Evolutionary conservation across 2,888 invertebrate genomes (phyloP).

Genomic region (Zhuqinia jingwanae): DNA sequence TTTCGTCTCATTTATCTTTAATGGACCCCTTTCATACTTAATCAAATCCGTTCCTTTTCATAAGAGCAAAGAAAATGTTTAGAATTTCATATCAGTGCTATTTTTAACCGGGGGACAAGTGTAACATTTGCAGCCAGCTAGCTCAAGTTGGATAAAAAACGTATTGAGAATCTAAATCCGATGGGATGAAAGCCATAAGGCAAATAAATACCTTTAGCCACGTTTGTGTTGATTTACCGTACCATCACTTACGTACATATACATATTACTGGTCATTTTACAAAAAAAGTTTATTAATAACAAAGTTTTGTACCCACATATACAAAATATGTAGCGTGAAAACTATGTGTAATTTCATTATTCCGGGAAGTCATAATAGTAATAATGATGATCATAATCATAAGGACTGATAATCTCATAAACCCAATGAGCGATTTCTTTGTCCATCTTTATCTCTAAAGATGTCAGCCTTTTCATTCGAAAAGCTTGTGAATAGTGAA

Average conservation of each 20-base stretch:
- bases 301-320: too few species aligned
- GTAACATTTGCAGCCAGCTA: background rate
- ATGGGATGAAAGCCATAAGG: constrained; percentile 4
- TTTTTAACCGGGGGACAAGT: constrained; percentile 11
- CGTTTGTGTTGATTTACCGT: too few species aligned
- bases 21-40: constrained; percentile 58
- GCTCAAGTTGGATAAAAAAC: constrained; percentile 44
- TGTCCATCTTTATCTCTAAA: too few species aligned
- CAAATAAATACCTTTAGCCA: too few species aligned
- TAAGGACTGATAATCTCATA: too few species aligned
- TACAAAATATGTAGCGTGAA: background rate
- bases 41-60: constrained; percentile 54
- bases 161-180: constrained; percentile 40
- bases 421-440: too few species aligned
- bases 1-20: constrained; percentile 42
- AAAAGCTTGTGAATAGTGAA: too few species aligned
- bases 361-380: too few species aligned
- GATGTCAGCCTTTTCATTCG: too few species aligned
- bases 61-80: constrained; percentile 35
- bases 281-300: constrained; percentile 12
- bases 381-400: too few species aligned
- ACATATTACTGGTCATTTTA: background rate
- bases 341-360: too few species aligned
- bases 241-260: too few species aligned
- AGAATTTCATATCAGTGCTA: background rate